These are phyloP conservation scores for Halcyon leucocephala DNA, from an alignment of 2,797 vertebrate genomes.

Conservation along the genomic window DNA sequence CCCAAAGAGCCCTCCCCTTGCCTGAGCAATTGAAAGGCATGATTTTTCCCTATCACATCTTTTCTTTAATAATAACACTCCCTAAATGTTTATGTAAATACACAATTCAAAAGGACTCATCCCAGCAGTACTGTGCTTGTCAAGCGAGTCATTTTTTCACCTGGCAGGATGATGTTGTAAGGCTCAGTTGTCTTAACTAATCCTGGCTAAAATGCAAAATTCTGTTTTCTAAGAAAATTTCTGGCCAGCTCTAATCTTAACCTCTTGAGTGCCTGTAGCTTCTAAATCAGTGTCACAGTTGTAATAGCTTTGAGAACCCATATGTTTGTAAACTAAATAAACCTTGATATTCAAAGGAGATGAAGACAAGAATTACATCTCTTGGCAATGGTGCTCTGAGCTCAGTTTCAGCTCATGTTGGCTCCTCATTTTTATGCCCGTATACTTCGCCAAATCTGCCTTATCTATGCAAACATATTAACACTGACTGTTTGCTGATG, in stretches of 20 bases:
- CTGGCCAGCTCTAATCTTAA: conserved; percentile 71
- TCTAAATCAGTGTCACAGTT: conserved; percentile 68
- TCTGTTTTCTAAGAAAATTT: conserved; percentile 70
- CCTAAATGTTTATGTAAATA: conserved; percentile 39
- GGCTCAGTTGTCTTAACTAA: conserved; percentile 61
- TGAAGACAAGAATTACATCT: conserved; percentile 74
- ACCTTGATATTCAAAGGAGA: conserved; percentile 74
- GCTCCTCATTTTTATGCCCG: conserved; percentile 55
- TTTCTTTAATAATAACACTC: neutral
- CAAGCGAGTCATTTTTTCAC: conserved; percentile 68
- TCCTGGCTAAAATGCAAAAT: conserved; percentile 73
- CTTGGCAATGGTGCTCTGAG: conserved; percentile 65
- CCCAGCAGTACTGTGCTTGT: conserved; percentile 49
- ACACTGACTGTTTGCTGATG: conserved; percentile 19
- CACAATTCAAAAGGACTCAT: conserved; percentile 12
- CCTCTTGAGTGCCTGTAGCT: conserved; percentile 68
- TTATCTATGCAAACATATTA: conserved; percentile 68
- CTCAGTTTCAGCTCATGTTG: conserved; percentile 65
- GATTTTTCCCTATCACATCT: neutral
- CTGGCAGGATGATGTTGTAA: conserved; percentile 69
- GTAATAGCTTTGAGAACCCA: conserved; percentile 68
- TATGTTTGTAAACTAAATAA: conserved; percentile 75
- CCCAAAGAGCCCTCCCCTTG: neutral
- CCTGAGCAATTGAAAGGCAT: neutral
- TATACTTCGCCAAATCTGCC: conserved; percentile 55